These are phyloP conservation scores for Agrochola lychnidis DNA, from an alignment of 2,888 invertebrate species.

Conservation along the genomic window DNA sequence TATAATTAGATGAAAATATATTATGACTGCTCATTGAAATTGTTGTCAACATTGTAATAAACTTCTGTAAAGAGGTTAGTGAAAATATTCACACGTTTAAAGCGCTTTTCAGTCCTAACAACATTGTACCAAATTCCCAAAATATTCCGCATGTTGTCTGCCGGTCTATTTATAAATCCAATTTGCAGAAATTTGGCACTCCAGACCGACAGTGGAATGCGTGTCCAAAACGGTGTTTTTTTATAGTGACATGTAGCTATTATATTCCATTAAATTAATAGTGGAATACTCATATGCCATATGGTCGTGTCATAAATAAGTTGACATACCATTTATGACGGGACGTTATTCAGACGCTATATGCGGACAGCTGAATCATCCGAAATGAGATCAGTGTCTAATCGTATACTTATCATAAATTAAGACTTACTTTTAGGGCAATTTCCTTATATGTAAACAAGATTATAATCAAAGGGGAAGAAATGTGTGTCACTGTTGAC, in stretches of 20 bases:
- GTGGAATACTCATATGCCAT: slow-evolving; percentile 12
- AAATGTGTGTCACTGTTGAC: slow-evolving; percentile 42
- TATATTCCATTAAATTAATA: slow-evolving; percentile 31
- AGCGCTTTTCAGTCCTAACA: slow-evolving; percentile 21
- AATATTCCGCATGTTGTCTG: slow-evolving; percentile 45
- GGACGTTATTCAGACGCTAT: slow-evolving; percentile 69
- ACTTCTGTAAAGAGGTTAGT: slow-evolving; percentile 24
- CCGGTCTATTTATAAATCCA: slow-evolving; percentile 50
- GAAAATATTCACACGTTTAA: slow-evolving; percentile 5
- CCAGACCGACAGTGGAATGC: slow-evolving; percentile 49
- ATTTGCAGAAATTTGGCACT: slow-evolving; percentile 64
- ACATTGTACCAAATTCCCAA: slow-evolving; percentile 48
- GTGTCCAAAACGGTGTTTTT: slow-evolving; percentile 47
- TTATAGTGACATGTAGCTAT: slow-evolving; percentile 20
- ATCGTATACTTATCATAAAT: slow-evolving; percentile 61
- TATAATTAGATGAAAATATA: not conserved
- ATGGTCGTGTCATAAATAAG: slow-evolving; percentile 64
- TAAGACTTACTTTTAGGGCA: slow-evolving; percentile 57
- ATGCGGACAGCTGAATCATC: slow-evolving; percentile 81
- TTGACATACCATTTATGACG: slow-evolving; percentile 68
- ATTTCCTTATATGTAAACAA: slow-evolving; percentile 45
- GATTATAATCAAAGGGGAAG: slow-evolving; percentile 48
- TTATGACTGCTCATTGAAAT: not conserved
- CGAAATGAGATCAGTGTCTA: slow-evolving; percentile 80
- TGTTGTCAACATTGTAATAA: not conserved